Base-by-base conservation (phyloP, 1,140 invertebrate genomes). In the Drosophila grimshawi region DNA sequence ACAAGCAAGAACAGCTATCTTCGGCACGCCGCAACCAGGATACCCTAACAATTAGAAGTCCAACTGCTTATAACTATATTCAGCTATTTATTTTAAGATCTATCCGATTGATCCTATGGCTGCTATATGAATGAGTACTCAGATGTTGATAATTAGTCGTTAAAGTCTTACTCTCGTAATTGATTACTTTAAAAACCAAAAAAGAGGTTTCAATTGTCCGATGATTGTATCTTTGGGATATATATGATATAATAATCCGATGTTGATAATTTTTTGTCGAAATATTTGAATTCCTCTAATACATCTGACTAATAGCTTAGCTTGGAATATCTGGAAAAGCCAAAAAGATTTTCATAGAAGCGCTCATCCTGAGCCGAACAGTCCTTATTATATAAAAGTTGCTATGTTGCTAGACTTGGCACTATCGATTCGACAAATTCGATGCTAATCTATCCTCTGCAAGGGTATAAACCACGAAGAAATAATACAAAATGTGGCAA, bases 401-500 rank as follows among this genome's bases (percentile, higher is more conserved):
- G 19, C 0, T 19, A 19, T 19, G 19, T 19, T 19, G 19, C 19
- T 19, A 0, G 19, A 19, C 19, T 19, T 19, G 19, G 19, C 19
- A 19, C 2, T 19, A 19, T 19, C 19, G 19, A 19, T 1, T 19
- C 19, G 19, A 19, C 19, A 1, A 19, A 19, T 19, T 19, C 19
- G 0, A 19, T 19, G 19, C 19, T 19, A 19, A 19, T 19, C 19
- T 19, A 19, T 19, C 46, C 48, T 30, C 27, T n/a, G 48, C 8
- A 49, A 49, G 48, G 27, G 48, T 32, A 30, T 43, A n/a, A 43
- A 43, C 8, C 39, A 41, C 8, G 30, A 59, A 30, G 39, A 35
- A 56, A 60, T 60, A 43, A 43, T 62, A 33, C 29, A 67, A 64
- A 74, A 62, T 75, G 80, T 86, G 81, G 66, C 78, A 76, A 78